Evolutionary conservation across 2,888 invertebrate species (phyloP).

Genomic region (Eumerus sabulonum): DNA sequence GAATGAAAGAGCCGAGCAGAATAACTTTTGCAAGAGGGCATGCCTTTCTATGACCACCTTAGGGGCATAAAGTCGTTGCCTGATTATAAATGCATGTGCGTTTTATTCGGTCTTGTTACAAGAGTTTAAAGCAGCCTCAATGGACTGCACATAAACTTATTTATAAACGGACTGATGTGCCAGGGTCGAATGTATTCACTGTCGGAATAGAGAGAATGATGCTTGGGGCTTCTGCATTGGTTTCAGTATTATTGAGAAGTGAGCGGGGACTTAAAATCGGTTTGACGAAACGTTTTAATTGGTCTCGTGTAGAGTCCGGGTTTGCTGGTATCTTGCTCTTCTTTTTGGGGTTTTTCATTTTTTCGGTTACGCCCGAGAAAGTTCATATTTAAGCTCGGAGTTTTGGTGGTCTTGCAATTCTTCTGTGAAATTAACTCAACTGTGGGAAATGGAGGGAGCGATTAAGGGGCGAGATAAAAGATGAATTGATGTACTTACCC

Average conservation of each 20-base stretch:
- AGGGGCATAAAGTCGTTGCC: constrained; percentile 62
- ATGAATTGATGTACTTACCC: too few relatives aligned
- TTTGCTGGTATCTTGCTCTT: too few relatives aligned
- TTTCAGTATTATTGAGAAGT: constrained; percentile 36
- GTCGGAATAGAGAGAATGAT: too few relatives aligned
- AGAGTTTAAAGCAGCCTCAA: constrained; percentile 19
- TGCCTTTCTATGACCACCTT: constrained; percentile 60
- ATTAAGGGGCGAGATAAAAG: too few relatives aligned
- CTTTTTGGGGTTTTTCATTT: too few relatives aligned
- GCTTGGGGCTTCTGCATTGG: constrained; percentile 58
- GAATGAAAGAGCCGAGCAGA: constrained; percentile 29
- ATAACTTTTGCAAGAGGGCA: constrained; percentile 53
- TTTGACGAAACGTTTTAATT: constrained; percentile 64
- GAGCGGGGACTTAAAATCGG: constrained; percentile 48
- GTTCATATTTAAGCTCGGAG: too few relatives aligned
- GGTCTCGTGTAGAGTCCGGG: too few relatives aligned
- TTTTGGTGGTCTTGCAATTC: too few relatives aligned
- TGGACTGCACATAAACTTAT: neutral
- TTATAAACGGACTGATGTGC: constrained; percentile 1
- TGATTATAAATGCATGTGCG: constrained; percentile 67
- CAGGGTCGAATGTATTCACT: constrained; percentile 47
- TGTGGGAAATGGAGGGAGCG: too few relatives aligned
- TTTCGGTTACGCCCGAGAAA: too few relatives aligned
- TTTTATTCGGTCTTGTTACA: constrained; percentile 44
- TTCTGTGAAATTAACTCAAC: too few relatives aligned